Evolutionary conservation across 2,888 invertebrate species (phyloP).

Genomic region (Ectobius pallidus): DNA sequence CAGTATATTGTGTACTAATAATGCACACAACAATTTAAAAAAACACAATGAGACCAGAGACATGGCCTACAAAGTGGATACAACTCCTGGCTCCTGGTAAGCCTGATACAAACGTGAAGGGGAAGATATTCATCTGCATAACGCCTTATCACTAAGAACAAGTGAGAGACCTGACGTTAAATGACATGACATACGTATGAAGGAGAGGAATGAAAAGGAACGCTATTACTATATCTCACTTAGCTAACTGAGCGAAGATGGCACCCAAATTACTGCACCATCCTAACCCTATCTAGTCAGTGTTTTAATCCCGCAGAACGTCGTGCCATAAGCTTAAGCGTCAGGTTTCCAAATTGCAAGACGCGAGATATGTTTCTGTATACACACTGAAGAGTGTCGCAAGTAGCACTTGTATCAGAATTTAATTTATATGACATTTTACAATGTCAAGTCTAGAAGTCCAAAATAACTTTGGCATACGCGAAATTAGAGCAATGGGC

Average conservation of each 20-base stretch:
- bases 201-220: slow-evolving; percentile 22
- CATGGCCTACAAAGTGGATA: too few species aligned
- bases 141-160: not conserved
- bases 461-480: too few species aligned
- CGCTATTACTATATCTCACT: slow-evolving; percentile 16
- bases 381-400: not conserved
- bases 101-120: too few species aligned
- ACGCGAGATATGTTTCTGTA: slow-evolving; percentile 7
- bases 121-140: slow-evolving; percentile 20
- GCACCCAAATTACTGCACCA: slow-evolving; percentile 30
- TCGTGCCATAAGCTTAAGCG: slow-evolving; percentile 19
- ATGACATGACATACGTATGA: slow-evolving; percentile 33
- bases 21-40: too few species aligned
- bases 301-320: slow-evolving; percentile 26
- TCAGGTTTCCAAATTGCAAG: slow-evolving; percentile 30
- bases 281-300: slow-evolving; percentile 12
- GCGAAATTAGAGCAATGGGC: too few species aligned
- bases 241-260: slow-evolving; percentile 32
- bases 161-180: slow-evolving; percentile 21
- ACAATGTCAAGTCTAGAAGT: too few species aligned
- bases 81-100: too few species aligned
- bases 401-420: too few species aligned
- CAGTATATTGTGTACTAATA: too few species aligned
- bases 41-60: too few species aligned
- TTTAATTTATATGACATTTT: too few species aligned